These are phyloP conservation scores for Melopsittacus undulatus DNA, from an alignment of 2,797 vertebrate species.

Conservation along the genomic window DNA sequence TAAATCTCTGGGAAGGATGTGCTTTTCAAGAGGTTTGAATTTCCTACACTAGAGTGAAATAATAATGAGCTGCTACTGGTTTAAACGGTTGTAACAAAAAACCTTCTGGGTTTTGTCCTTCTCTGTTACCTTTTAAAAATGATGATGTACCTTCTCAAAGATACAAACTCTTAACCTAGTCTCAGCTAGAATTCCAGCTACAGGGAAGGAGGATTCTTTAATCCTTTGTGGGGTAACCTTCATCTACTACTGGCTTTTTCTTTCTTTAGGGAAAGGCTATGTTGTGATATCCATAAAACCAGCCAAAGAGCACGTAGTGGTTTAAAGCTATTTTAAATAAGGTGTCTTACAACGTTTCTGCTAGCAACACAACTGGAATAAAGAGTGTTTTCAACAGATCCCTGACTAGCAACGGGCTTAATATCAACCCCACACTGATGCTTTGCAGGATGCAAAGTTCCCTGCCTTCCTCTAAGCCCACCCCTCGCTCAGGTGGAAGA, in stretches of 20 bases:
- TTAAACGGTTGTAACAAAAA: constrained; percentile 1
- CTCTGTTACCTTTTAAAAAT: not conserved
- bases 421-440: not conserved
- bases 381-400: constrained; percentile 25
- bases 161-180: not conserved
- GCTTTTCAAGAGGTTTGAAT: not conserved
- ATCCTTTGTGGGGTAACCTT: not conserved
- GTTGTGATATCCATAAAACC: not conserved
- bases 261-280: not conserved
- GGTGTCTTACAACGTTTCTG: not conserved
- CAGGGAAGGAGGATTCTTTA: not conserved
- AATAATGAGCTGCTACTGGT: not conserved
- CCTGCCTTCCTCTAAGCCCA: not conserved
- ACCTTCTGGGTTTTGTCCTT: not conserved
- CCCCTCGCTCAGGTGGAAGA: not conserved
- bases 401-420: not conserved
- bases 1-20: not conserved
- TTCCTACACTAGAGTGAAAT: not conserved
- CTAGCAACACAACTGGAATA: constrained; percentile 3
- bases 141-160: not conserved
- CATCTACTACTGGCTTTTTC: not conserved
- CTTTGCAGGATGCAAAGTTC: not conserved
- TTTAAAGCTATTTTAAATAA: constrained; percentile 11
- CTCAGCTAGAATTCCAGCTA: not conserved
- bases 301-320: constrained; percentile 28